These are phyloP conservation scores for Burhinus bistriatus DNA, from an alignment of 2,113 vertebrate genomes.

Conservation along the genomic window DNA sequence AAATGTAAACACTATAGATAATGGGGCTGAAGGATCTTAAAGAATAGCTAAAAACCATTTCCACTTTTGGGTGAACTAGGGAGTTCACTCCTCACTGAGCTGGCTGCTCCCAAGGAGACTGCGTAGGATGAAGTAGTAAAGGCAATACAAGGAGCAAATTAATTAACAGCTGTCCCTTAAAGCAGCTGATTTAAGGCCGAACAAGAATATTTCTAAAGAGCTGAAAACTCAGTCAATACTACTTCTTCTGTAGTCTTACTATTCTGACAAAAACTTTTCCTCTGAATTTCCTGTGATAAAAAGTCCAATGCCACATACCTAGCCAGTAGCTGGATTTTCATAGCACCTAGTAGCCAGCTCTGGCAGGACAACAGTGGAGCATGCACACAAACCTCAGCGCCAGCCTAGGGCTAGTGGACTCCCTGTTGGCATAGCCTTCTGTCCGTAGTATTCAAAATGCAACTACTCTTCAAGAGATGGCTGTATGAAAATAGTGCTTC, in stretches of 20 bases:
- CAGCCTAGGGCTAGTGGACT: not conserved
- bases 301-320: not conserved
- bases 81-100: not conserved
- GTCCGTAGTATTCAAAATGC: rapidly evolving
- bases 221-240: not conserved
- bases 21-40: not conserved
- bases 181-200: not conserved
- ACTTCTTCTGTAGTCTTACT: not conserved
- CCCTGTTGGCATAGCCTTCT: not conserved
- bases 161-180: not conserved
- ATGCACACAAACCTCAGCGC: not conserved
- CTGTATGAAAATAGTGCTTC: not conserved
- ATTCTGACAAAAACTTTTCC: not conserved
- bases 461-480: not conserved
- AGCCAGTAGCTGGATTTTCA: not conserved
- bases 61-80: not conserved
- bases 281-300: not conserved
- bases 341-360: not conserved
- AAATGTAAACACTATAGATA: not conserved
- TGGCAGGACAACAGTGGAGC: not conserved
- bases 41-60: not conserved
- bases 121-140: not conserved
- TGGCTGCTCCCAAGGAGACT: not conserved
- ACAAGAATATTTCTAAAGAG: not conserved
- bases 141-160: not conserved